Evolutionary conservation across 2,888 invertebrate species (phyloP).

Genomic region (Crematogaster levior): DNA sequence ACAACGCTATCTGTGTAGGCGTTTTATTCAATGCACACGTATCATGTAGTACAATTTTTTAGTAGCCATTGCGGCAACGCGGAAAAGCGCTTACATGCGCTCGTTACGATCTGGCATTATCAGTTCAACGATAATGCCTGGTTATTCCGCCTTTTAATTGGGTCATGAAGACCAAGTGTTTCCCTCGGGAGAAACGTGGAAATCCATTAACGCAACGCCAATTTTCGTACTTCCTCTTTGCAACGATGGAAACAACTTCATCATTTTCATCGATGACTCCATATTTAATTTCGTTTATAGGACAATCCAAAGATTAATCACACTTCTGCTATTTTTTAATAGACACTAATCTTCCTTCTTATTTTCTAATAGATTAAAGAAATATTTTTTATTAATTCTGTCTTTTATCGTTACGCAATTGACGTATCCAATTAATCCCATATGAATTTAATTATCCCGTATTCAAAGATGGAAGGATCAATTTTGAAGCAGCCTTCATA

Average conservation of each 20-base stretch:
- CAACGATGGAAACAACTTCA: neutral
- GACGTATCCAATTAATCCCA: neutral
- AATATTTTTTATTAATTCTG: constrained; percentile 4
- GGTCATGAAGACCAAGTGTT: constrained; percentile 64
- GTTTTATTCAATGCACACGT: constrained; percentile 22
- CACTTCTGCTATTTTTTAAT: neutral
- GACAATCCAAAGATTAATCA: neutral
- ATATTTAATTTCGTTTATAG: constrained; percentile 24
- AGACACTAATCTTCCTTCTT: neutral
- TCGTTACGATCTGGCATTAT: constrained; percentile 65
- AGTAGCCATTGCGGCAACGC: constrained; percentile 31
- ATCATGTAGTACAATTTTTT: constrained; percentile 29
- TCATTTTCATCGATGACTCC: constrained; percentile 26
- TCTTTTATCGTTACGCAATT: neutral
- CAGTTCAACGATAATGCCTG: constrained; percentile 68
- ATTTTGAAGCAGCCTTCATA: neutral
- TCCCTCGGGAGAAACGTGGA: constrained; percentile 42
- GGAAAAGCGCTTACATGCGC: constrained; percentile 68
- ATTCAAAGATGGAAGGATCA: neutral
- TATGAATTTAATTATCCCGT: neutral
- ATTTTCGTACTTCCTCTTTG: constrained; percentile 5
- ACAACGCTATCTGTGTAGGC: neutral
- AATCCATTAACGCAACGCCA: constrained; percentile 47
- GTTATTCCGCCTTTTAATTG: constrained; percentile 74
- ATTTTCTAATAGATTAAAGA: neutral